These are phyloP conservation scores for Lysandra bellargus DNA, from an alignment of 2,888 invertebrate genomes.

Conservation along the genomic window DNA sequence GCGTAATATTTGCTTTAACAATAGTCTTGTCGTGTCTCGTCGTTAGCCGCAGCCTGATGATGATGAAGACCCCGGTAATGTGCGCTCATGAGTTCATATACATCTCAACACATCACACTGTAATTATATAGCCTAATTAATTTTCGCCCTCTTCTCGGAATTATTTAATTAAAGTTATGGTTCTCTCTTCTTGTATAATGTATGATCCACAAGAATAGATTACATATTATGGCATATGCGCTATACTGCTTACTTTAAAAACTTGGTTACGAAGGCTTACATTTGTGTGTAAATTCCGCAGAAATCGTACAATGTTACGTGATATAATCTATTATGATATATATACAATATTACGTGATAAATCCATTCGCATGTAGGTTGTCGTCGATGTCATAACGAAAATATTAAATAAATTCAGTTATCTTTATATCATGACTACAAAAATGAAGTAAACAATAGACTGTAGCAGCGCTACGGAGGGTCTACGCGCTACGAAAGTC, in stretches of 20 bases:
- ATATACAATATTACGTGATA: neutral
- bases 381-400: neutral
- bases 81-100: neutral
- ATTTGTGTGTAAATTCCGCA: neutral
- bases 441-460: neutral
- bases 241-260: too few species aligned
- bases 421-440: too few species aligned
- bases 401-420: neutral
- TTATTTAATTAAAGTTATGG: constrained; percentile 10
- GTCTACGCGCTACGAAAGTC: neutral
- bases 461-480: constrained; percentile 2
- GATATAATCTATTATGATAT: too few species aligned
- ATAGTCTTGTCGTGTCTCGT: neutral
- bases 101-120: neutral
- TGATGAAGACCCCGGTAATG: neutral
- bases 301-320: neutral
- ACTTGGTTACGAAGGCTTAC: neutral
- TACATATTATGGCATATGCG: neutral
- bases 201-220: neutral
- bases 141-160: neutral
- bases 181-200: neutral
- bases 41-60: neutral
- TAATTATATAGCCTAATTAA: neutral
- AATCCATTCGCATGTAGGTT: neutral
- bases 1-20: neutral